phyloP scores from a whole-genome alignment of 2,797 vertebrate genomes.

The Chelmon rostratus region DNA sequence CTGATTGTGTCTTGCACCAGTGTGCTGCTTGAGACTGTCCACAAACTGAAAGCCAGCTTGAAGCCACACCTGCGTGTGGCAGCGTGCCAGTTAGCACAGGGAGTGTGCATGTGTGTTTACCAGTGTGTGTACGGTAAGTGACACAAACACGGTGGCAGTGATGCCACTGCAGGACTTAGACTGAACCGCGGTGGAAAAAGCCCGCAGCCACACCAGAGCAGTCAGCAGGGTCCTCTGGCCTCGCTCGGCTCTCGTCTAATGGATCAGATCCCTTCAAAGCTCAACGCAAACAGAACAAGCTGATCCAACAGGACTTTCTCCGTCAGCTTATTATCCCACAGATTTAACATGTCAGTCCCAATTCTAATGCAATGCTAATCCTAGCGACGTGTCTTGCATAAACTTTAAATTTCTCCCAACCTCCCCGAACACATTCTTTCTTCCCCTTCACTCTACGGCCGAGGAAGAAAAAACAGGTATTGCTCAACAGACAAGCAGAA shows the following conservation, averaged over 20 bases:
- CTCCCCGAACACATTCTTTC: slow-evolving; percentile 69
- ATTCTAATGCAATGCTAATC: slow-evolving; percentile 27
- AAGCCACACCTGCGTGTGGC: slow-evolving; percentile 82
- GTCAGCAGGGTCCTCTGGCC: slow-evolving; percentile 1
- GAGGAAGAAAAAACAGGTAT: slow-evolving; percentile 82
- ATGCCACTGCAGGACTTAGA: slow-evolving; percentile 38
- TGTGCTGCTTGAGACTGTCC: slow-evolving; percentile 8
- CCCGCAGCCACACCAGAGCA: slow-evolving; percentile 15
- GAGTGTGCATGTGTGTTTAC: slow-evolving; percentile 69
- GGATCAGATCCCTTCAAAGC: slow-evolving; percentile 38
- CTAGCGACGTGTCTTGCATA: slow-evolving; percentile 38
- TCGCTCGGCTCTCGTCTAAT: slow-evolving; percentile 10
- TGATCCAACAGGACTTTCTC: slow-evolving; percentile 46
- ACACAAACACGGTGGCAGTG: slow-evolving; percentile 17
- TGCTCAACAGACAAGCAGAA: slow-evolving; percentile 88
- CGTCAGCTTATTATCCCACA: slow-evolving; percentile 5
- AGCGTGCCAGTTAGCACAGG: slow-evolving; percentile 78
- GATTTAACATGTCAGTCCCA: slow-evolving; percentile 19
- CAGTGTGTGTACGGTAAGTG: slow-evolving; percentile 23
- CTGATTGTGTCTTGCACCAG: slow-evolving; percentile 28
- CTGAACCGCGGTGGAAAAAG: neutral
- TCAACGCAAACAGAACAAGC: slow-evolving; percentile 45
- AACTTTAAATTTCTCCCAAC: slow-evolving; percentile 53
- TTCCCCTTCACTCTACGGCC: slow-evolving; percentile 30
- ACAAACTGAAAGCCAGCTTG: slow-evolving; percentile 57